Evolutionary conservation across 2,888 invertebrate species (phyloP).

Genomic region (Cheilosia grossa): DNA sequence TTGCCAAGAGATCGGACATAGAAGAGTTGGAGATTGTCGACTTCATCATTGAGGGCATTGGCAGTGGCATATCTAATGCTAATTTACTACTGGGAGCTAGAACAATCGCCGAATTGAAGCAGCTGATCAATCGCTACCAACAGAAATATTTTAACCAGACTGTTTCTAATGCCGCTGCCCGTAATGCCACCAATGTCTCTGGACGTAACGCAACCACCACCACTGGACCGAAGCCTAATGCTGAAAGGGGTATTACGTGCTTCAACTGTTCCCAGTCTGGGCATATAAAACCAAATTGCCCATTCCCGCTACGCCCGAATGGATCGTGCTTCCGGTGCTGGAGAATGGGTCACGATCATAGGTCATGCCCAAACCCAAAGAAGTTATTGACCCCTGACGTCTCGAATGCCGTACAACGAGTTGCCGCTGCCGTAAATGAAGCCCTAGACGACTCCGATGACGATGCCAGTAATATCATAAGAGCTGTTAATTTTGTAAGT

Average conservation of each 20-base stretch:
- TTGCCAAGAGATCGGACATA: slow-evolving; percentile 26
- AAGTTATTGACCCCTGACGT: slow-evolving; percentile 13
- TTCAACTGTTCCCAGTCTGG: slow-evolving; percentile 30
- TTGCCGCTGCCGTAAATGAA: slow-evolving; percentile 7
- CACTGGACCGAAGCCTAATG: not conserved
- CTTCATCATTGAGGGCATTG: slow-evolving; percentile 5
- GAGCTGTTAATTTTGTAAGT: not conserved
- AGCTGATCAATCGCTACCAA: slow-evolving; percentile 18
- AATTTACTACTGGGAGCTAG: slow-evolving; percentile 29
- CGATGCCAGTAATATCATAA: not conserved
- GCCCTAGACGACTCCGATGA: not conserved
- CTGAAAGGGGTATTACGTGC: not conserved
- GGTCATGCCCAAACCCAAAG: slow-evolving; percentile 5
- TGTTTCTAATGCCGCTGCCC: not conserved
- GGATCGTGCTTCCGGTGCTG: slow-evolving; percentile 49
- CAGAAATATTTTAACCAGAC: slow-evolving; percentile 18
- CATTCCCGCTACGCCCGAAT: slow-evolving; percentile 1
- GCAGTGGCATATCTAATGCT: not conserved
- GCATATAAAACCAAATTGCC: slow-evolving; percentile 32
- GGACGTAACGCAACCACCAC: not conserved
- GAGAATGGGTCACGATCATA: slow-evolving; percentile 37
- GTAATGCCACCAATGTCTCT: not conserved
- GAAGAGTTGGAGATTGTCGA: not conserved
- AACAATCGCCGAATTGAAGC: slow-evolving; percentile 23
- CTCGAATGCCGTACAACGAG: not conserved